phyloP scores from a whole-genome alignment of 2,888 invertebrate species.

The Apocheima hispidaria region DNA sequence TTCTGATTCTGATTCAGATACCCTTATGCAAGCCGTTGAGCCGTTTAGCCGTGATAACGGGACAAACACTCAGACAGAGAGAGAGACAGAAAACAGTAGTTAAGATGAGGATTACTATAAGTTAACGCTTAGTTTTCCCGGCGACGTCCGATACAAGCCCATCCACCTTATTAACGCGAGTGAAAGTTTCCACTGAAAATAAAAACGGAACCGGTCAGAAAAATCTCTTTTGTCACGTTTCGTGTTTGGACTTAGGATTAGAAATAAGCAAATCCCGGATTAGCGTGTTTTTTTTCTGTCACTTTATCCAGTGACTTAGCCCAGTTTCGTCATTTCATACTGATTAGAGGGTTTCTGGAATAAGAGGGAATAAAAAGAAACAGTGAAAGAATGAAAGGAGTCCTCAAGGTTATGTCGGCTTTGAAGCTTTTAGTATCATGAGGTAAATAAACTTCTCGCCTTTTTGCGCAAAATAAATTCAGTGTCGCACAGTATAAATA shows the following conservation, averaged over 20 bases:
- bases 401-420: constrained; percentile 24
- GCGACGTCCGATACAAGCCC: neutral
- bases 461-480: constrained; percentile 20
- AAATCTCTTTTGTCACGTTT: constrained; percentile 30
- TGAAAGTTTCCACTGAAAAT: constrained; percentile 14
- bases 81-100: too few relatives aligned
- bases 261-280: constrained; percentile 45
- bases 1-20: too few relatives aligned
- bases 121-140: too few relatives aligned
- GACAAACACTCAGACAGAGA: too few relatives aligned
- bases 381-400: constrained; percentile 24
- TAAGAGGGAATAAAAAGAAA: constrained; percentile 16
- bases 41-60: too few relatives aligned
- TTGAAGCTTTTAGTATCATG: constrained; percentile 22
- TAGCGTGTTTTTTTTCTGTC: constrained; percentile 44
- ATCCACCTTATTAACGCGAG: neutral
- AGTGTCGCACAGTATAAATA: too few relatives aligned
- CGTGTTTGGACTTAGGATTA: constrained; percentile 34
- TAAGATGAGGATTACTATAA: too few relatives aligned
- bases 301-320: constrained; percentile 45
- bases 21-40: too few relatives aligned
- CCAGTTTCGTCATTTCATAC: constrained; percentile 45
- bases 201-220: constrained; percentile 28
- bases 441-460: constrained; percentile 14
- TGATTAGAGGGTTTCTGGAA: constrained; percentile 23